Percentiles rank a stretch among this genome's conserved stretches.
Conservation (phyloP, 2,888 invertebrate species). For the Scaptomyza flava region DNA sequence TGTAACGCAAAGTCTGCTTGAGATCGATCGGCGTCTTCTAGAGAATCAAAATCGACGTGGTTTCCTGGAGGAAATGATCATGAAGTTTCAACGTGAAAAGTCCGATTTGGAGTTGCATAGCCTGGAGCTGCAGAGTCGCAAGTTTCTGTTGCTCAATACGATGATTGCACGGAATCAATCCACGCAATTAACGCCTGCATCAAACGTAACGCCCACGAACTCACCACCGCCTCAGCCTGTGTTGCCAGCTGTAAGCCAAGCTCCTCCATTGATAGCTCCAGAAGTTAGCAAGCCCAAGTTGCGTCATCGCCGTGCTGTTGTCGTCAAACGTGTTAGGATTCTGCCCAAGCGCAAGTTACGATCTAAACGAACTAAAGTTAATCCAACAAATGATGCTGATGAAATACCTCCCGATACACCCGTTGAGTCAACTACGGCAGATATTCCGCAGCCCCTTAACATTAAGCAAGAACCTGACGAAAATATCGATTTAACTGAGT, state of each 20-base stretch:
- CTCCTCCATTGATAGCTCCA: neutral
- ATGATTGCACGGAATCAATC: slow-evolving; percentile 45
- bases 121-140: slow-evolving; percentile 81
- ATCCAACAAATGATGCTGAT: neutral
- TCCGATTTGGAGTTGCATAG: slow-evolving; percentile 80
- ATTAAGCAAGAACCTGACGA: slow-evolving; percentile 30
- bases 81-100: slow-evolving; percentile 83
- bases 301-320: slow-evolving; percentile 24
- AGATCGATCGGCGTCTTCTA: slow-evolving; percentile 81
- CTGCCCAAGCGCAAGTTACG: slow-evolving; percentile 35
- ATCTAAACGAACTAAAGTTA: neutral
- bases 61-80: slow-evolving; percentile 83
- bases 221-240: slow-evolving; percentile 27
- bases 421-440: neutral
- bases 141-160: slow-evolving; percentile 79
- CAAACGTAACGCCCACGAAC: slow-evolving; percentile 30
- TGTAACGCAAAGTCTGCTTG: slow-evolving; percentile 74
- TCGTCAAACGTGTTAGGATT: slow-evolving; percentile 36
- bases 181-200: slow-evolving; percentile 9
- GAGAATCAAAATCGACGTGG: slow-evolving; percentile 82
- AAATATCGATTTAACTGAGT: neutral
- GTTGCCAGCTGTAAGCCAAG: neutral
- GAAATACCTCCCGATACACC: neutral
- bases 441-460: slow-evolving; percentile 20
- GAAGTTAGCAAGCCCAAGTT: neutral